Evolutionary conservation across 2,888 invertebrate genomes (phyloP), one percentile per base, ranked within the genome.

Genomic region (Phanerotoma sp.): DNA sequence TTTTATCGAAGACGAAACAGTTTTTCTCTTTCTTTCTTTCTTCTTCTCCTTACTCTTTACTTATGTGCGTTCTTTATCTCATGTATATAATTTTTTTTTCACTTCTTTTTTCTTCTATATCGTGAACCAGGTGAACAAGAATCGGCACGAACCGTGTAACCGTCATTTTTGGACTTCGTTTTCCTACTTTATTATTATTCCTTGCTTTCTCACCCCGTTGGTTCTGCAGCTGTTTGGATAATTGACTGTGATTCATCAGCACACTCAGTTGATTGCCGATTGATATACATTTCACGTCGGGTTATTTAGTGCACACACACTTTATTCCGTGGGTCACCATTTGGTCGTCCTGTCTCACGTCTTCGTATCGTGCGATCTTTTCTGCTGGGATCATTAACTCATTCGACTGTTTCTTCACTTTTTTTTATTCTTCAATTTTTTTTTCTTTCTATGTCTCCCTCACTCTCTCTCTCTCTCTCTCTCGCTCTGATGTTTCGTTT

Each of bases 1-100:
- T 62, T 69, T 70, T 69, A 68, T 70, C 66, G 62, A 64, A 63
- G 64, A 67, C 66, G 65, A 66, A 67, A 65, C 64, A 42, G 46
- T 40, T 58, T 60, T 58, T 57, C 47, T 48, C 47, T 40, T 52
- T 38, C 44, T 45, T 53, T 59, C 21, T 54, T 61, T 61, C 38
- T 49, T 40, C 46, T 41, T 48, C 48, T 44, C 15, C 33, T 18
- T 49, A 22, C 30, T 28, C 16, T 22, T 55, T 21, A 33, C 18
- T 11, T 25, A 25, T 25, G 9, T 9, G 9, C 25, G 25, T 25
- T 25, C 25, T 25, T 25, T 25, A 25, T 25, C 25, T 25, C 25
- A 25, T n/a, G n/a, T n/a, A n/a, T n/a, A n/a, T n/a, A n/a, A n/a
- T n/a, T n/a, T n/a, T n/a, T n/a, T n/a, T n/a, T 15, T 30, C 11